These are phyloP conservation scores for Lasioglossum lativentre DNA, from an alignment of 2,888 invertebrate genomes.

Conservation along the genomic window DNA sequence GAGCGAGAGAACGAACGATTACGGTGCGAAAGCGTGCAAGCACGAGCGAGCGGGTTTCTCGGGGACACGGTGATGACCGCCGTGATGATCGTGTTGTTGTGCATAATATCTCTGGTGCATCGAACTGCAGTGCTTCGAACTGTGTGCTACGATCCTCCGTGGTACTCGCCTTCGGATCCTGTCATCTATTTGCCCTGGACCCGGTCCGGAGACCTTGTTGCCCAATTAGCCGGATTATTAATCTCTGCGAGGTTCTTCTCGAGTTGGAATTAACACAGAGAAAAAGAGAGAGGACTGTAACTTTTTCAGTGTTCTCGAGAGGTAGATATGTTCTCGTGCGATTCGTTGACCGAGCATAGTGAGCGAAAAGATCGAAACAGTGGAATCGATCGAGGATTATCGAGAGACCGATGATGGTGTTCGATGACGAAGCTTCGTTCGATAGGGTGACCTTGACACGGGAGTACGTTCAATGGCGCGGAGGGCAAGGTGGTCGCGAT, in stretches of 20 bases:
- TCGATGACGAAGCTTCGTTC: neutral
- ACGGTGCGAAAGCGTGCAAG: slow-evolving; percentile 40
- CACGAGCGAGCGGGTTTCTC: neutral
- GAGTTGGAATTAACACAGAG: neutral
- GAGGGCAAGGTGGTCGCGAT: neutral
- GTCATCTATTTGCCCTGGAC: neutral
- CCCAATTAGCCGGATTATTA: no score
- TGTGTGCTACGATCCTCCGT: slow-evolving; percentile 52
- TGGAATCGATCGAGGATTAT: neutral
- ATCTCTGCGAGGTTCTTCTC: no score
- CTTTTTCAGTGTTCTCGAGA: neutral
- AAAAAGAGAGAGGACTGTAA: neutral
- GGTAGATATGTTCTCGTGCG: neutral
- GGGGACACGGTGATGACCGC: neutral
- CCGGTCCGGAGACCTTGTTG: neutral
- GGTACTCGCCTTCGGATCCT: neutral
- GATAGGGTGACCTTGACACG: slow-evolving; percentile 47
- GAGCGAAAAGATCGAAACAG: neutral
- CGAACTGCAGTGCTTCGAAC: slow-evolving; percentile 58
- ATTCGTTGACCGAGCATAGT: neutral
- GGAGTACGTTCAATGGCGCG: neutral
- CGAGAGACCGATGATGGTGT: neutral
- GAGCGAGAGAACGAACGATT: slow-evolving; percentile 20
- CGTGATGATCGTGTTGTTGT: slow-evolving; percentile 59
- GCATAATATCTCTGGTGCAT: slow-evolving; percentile 52